phyloP scores from a whole-genome alignment of 2,888 invertebrate species.

The Eilema sororculum region DNA sequence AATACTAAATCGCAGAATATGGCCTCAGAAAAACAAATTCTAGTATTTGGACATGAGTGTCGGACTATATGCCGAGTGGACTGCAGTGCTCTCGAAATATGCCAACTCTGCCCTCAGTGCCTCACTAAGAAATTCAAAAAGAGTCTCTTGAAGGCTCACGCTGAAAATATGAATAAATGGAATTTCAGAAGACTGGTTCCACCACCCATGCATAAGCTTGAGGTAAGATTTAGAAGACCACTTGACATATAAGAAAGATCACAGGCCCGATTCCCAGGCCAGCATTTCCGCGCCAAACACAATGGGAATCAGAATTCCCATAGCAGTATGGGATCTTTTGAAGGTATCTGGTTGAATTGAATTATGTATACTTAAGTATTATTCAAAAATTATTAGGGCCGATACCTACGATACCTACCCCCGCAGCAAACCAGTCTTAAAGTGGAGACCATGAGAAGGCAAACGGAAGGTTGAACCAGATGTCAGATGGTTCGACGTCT shows the following conservation, averaged over 20 bases:
- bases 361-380: no score
- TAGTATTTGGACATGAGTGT: slow-evolving; percentile 91
- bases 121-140: slow-evolving; percentile 87
- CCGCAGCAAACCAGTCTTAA: no score
- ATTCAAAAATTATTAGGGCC: no score
- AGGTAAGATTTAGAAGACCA: slow-evolving; percentile 24
- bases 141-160: slow-evolving; percentile 89
- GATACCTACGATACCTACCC: no score
- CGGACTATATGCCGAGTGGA: slow-evolving; percentile 74
- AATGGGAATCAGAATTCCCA: no score
- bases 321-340: no score
- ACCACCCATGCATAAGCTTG: slow-evolving; percentile 85
- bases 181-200: slow-evolving; percentile 95
- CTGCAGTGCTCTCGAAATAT: slow-evolving; percentile 88
- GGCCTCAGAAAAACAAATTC: slow-evolving; percentile 93
- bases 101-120: slow-evolving; percentile 93
- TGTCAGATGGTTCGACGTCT: no score
- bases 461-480: no score
- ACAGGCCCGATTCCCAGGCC: no score
- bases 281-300: not conserved
- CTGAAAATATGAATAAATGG: slow-evolving; percentile 93
- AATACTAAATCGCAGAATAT: slow-evolving; percentile 85
- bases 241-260: no score
- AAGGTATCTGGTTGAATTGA: no score
- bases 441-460: no score